Percentiles rank a stretch among this genome's conserved stretches.
Evolutionary conservation across 1,140 invertebrate genomes (phyloP).

Genomic region (Xylocopa sonorina): DNA sequence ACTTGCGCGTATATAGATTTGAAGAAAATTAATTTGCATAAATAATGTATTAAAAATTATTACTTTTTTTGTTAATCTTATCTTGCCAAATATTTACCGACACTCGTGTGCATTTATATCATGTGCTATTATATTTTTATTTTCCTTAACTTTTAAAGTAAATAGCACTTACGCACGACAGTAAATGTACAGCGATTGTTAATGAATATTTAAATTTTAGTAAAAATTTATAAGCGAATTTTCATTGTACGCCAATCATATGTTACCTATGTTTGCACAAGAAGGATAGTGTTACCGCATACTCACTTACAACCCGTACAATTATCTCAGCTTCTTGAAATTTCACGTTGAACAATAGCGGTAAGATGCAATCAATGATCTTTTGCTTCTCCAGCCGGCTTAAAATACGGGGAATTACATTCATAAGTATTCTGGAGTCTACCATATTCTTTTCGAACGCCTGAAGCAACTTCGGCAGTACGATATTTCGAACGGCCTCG

Average conservation of each 20-base stretch:
- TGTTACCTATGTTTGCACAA: too few species aligned
- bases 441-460: slow-evolving; percentile 93
- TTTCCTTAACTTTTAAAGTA: too few species aligned
- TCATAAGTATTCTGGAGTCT: slow-evolving; percentile 89
- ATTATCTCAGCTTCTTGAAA: slow-evolving; percentile 93
- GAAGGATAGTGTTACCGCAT: background rate
- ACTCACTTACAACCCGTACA: slow-evolving; percentile 92
- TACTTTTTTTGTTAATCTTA: too few species aligned
- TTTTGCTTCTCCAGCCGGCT: slow-evolving; percentile 92
- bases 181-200: too few species aligned
- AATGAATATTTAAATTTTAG: too few species aligned
- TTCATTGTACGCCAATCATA: too few species aligned
- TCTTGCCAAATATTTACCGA: background rate
- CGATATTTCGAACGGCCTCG: slow-evolving; percentile 89
- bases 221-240: too few species aligned
- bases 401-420: slow-evolving; percentile 90
- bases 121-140: too few species aligned
- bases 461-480: slow-evolving; percentile 93
- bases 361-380: slow-evolving; percentile 96
- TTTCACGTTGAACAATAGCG: slow-evolving; percentile 93
- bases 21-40: too few species aligned
- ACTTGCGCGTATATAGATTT: too few species aligned
- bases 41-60: too few species aligned
- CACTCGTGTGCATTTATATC: background rate
- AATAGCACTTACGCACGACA: too few species aligned